Conservation (phyloP, 2,797 vertebrate genomes). For the Decapterus maruadsi region DNA sequence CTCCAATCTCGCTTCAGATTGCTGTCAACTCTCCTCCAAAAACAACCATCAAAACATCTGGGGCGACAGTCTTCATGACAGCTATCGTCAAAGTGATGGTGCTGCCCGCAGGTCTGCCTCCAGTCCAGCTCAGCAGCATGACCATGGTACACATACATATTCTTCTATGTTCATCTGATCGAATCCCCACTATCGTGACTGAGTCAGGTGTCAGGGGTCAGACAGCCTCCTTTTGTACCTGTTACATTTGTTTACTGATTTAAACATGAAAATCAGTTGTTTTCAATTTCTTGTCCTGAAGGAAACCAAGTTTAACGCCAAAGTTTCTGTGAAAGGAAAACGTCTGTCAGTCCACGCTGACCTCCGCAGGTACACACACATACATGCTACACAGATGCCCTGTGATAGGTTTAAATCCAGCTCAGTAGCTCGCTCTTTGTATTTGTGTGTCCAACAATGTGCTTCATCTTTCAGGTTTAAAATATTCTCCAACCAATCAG, state of each 20-base stretch:
- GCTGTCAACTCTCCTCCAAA: constrained; percentile 87
- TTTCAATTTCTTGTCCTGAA: constrained; percentile 46
- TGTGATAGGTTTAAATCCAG: too few relatives aligned
- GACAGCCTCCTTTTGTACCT: too few relatives aligned
- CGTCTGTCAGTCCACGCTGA: constrained; percentile 89
- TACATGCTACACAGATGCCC: not conserved
- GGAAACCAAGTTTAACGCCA: constrained; percentile 89
- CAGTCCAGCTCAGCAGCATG: constrained; percentile 93
- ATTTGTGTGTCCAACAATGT: not conserved
- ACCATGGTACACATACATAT: constrained; percentile 87
- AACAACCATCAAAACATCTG: constrained; percentile 90
- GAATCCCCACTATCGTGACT: not conserved
- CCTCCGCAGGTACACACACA: constrained; percentile 87
- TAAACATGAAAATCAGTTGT: not conserved
- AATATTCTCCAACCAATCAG: constrained; percentile 95
- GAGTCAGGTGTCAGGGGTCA: not conserved
- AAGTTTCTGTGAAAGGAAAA: constrained; percentile 91
- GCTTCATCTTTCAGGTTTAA: constrained; percentile 88
- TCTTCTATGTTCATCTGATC: not conserved
- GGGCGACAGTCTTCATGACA: constrained; percentile 88
- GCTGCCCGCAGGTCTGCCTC: constrained; percentile 77
- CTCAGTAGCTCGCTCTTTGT: too few relatives aligned
- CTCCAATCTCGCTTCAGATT: constrained; percentile 89
- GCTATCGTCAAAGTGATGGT: constrained; percentile 89
- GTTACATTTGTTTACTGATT: not conserved